Evolutionary conservation across 2,888 invertebrate species (phyloP), one percentile per base, ranked within the genome.

Genomic region (Drosophila putrida): DNA sequence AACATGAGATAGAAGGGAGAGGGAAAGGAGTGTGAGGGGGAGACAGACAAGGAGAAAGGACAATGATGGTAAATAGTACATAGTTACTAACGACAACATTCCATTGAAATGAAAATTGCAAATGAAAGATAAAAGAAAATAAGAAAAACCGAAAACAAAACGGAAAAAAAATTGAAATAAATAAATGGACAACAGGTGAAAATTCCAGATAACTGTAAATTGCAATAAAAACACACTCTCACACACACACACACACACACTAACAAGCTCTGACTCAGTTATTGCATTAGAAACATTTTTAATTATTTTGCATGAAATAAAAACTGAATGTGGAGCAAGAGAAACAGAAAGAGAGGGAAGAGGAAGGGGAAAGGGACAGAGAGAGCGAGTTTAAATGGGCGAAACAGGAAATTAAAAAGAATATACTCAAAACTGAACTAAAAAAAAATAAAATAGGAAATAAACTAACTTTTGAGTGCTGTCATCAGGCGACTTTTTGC

Each of bases 391-490:
- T 20, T n/a, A 41, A 58, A 67, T 67, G 59, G 39, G 43, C 54
- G 27, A 35, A 20, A 33, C 59, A 71, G 71, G 73, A 71, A 71
- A 71, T 72, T 71, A 65, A 65, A 71, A 65, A 46, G 38, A 55
- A 50, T 44, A 33, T 54, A 15, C 47, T 51, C 39, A 35, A 41
- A 41, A 39, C 44, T 49, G 2, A 49, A 49, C 63, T 50, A 43
- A 10, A 46, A 44, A 54, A 9, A 20, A 44, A 54, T 6, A 20
- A 43, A 28, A 28, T 44, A n/a, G 35, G 20, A 55, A 55, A 55
- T 55, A 43, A 55, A 55, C 54, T 33, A 55, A 44, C 54, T 43
- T 43, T 44, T 13, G 54, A 55, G 33, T 43, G 54, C 43, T 43
- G 54, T 55, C 54, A 43, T 35, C 54, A 55, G 25, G 25, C 41